A percentile compares a stretch with the other conserved stretches of the same genome.
phyloP scores from a whole-genome alignment of 2,888 invertebrate genomes.

The Timema cristinae region DNA sequence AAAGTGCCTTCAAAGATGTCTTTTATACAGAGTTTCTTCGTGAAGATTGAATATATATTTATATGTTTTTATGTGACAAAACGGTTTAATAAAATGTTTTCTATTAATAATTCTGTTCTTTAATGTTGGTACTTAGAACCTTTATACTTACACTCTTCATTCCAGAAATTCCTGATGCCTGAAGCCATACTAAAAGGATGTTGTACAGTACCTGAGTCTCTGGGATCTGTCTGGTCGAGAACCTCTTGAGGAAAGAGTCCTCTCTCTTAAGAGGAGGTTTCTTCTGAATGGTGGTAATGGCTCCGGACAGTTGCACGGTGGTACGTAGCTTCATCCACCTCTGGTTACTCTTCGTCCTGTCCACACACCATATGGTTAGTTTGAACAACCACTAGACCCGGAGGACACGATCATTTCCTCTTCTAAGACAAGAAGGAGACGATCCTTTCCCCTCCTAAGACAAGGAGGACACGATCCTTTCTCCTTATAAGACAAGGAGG shows the following conservation, averaged over 20 bases:
- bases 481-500: neutral
- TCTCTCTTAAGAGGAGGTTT: conserved; percentile 86
- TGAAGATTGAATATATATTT: too few relatives aligned
- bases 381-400: neutral
- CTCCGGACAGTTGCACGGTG: conserved; percentile 87
- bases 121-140: neutral
- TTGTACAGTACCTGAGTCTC: conserved; percentile 63
- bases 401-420: neutral
- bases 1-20: too few relatives aligned
- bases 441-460: neutral
- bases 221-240: conserved; percentile 88
- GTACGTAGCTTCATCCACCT: conserved; percentile 95
- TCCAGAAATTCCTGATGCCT: neutral
- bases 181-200: neutral
- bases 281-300: conserved; percentile 65
- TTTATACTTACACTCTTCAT: neutral
- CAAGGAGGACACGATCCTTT: neutral
- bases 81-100: neutral
- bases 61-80: too few relatives aligned
- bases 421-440: neutral
- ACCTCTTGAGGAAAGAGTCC: conserved; percentile 89
- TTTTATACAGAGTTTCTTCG: too few relatives aligned
- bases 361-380: conserved; percentile 31
- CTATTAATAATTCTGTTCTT: neutral
- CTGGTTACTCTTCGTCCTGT: conserved; percentile 88